These are phyloP conservation scores for Brenthis ino DNA, from an alignment of 2,888 invertebrate genomes.

Conservation along the genomic window DNA sequence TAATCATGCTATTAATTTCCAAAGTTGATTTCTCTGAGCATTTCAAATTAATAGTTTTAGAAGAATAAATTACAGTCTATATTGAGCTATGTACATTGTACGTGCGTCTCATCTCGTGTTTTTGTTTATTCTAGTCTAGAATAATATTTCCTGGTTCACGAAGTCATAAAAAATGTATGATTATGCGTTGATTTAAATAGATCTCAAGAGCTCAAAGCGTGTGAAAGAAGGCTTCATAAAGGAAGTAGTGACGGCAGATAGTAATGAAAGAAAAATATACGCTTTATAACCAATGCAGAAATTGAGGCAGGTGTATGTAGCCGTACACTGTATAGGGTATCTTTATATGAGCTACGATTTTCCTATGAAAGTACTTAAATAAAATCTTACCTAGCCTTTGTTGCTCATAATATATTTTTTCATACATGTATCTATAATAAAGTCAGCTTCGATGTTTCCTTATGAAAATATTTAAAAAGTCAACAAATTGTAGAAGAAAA, in stretches of 20 bases:
- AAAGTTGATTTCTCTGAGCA: conserved; percentile 30
- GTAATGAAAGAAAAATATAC: conserved; percentile 49
- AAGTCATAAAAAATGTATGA: conserved; percentile 55
- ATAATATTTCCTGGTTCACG: conserved; percentile 59
- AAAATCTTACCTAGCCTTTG: too few species aligned
- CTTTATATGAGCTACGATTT: too few species aligned
- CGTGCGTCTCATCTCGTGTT: conserved; percentile 26
- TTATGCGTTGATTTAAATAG: conserved; percentile 61
- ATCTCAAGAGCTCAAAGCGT: conserved; percentile 55
- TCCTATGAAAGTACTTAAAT: too few species aligned
- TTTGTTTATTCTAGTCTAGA: conserved; percentile 30
- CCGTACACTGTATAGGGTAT: conserved; percentile 12
- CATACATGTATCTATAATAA: too few species aligned
- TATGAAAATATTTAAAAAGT: too few species aligned
- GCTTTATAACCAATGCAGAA: conserved; percentile 29
- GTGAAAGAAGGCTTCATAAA: conserved; percentile 66
- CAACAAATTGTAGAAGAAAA: too few species aligned
- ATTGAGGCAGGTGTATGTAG: conserved; percentile 15
- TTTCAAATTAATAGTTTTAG: conserved; percentile 23
- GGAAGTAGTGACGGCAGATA: conserved; percentile 51
- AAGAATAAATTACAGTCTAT: conserved; percentile 30
- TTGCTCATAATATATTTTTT: too few species aligned
- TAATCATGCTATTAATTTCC: conserved; percentile 37
- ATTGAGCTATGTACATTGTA: conserved; percentile 21
- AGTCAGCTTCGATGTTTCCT: too few species aligned